Conservation (phyloP, 1,140 invertebrate genomes). For the Pseudomyrmex pallidus region DNA sequence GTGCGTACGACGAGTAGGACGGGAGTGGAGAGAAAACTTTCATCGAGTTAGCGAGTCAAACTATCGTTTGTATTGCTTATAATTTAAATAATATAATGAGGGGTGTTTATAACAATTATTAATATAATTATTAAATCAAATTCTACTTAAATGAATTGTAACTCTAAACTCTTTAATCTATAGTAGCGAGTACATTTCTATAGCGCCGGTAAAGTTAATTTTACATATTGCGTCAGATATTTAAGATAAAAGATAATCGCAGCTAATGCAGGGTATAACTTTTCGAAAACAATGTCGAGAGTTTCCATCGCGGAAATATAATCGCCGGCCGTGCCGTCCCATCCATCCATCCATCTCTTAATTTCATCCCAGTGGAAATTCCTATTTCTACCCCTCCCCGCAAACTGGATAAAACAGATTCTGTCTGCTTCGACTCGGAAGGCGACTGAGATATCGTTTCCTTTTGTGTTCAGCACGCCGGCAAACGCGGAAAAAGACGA, state of each 20-base stretch:
- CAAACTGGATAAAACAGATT: conserved; percentile 55
- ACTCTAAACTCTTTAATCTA: no score
- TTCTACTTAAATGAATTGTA: no score
- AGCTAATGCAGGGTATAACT: neutral
- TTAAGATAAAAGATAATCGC: neutral
- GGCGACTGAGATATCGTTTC: conserved; percentile 52
- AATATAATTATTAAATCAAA: no score
- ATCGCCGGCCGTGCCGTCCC: neutral
- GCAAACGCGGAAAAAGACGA: conserved; percentile 50
- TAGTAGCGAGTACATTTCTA: no score
- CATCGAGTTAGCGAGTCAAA: no score
- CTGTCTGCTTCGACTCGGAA: conserved; percentile 19
- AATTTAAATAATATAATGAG: no score
- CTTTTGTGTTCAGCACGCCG: conserved; percentile 45
- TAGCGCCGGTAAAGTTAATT: neutral
- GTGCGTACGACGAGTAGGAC: no score
- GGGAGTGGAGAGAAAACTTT: no score
- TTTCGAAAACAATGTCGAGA: neutral
- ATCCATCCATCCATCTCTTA: conserved; percentile 32
- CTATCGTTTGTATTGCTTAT: no score
- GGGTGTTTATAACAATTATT: no score
- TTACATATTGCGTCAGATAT: neutral
- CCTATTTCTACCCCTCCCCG: conserved; percentile 28
- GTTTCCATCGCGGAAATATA: neutral
- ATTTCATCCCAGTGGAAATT: conserved; percentile 36